These are phyloP conservation scores for Potorous gilbertii DNA, from an alignment of 2,797 vertebrate species.

Conservation along the genomic window DNA sequence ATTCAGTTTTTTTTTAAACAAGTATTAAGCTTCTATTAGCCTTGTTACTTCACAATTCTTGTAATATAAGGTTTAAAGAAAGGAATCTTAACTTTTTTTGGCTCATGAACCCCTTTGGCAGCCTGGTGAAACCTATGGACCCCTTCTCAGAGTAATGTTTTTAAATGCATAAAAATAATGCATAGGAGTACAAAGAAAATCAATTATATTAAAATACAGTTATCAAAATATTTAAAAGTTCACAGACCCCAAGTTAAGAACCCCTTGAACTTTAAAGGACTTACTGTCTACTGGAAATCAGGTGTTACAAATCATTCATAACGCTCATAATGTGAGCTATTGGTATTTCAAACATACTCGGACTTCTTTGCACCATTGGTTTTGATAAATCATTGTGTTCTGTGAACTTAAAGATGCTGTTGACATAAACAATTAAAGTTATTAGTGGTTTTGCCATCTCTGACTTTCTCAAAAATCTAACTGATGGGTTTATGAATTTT, in stretches of 20 bases:
- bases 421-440: neutral
- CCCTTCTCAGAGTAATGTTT: neutral
- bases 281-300: neutral
- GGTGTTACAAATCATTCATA: conserved; percentile 32
- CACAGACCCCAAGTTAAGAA: neutral
- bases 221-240: neutral
- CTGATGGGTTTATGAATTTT: neutral
- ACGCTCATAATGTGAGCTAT: neutral
- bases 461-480: neutral
- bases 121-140: neutral
- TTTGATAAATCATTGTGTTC: neutral
- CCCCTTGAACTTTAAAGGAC: neutral
- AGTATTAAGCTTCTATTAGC: neutral
- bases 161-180: neutral
- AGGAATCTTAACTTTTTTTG: neutral
- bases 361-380: neutral
- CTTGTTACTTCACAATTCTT: neutral
- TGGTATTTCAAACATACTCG: neutral
- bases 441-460: neutral
- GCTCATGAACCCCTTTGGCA: neutral
- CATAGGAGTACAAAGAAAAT: neutral
- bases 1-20: neutral
- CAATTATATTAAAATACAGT: neutral
- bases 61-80: neutral
- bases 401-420: neutral